Conservation (phyloP, 1,140 invertebrate species). For the Drusus annulatus region DNA sequence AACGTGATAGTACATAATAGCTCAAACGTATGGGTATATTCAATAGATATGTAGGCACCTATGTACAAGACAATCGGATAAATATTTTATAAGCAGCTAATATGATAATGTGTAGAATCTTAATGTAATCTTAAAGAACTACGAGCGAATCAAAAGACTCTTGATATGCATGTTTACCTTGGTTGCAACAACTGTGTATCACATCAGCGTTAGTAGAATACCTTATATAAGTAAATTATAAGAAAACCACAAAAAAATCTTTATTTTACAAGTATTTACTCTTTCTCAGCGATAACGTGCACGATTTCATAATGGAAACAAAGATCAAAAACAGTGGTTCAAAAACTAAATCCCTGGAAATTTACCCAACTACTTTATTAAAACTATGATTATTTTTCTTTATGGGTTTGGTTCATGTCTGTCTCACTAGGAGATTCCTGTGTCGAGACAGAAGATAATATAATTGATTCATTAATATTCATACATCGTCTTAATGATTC, state of each 20-base stretch:
- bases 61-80: constrained; percentile 41
- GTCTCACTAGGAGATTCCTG: no score
- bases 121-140: constrained; percentile 21
- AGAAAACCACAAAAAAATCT: constrained; percentile 8
- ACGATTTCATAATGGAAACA: background rate
- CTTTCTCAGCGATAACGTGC: background rate
- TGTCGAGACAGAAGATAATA: no score
- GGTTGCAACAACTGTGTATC: constrained; percentile 64
- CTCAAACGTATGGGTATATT: background rate
- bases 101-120: background rate
- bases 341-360: no score
- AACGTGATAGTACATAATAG: no score
- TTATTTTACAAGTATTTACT: constrained; percentile 7
- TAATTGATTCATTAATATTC: no score
- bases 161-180: constrained; percentile 72
- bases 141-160: constrained; percentile 60
- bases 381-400: no score
- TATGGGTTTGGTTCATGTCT: no score
- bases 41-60: constrained; percentile 41
- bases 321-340: no score
- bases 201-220: constrained; percentile 51
- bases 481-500: no score
- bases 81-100: constrained; percentile 27
- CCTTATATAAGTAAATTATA: constrained; percentile 34
- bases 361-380: no score